Evolutionary conservation across 2,888 invertebrate genomes (phyloP), one percentile per base, ranked within the genome.

Genomic region (Torymus texanus): DNA sequence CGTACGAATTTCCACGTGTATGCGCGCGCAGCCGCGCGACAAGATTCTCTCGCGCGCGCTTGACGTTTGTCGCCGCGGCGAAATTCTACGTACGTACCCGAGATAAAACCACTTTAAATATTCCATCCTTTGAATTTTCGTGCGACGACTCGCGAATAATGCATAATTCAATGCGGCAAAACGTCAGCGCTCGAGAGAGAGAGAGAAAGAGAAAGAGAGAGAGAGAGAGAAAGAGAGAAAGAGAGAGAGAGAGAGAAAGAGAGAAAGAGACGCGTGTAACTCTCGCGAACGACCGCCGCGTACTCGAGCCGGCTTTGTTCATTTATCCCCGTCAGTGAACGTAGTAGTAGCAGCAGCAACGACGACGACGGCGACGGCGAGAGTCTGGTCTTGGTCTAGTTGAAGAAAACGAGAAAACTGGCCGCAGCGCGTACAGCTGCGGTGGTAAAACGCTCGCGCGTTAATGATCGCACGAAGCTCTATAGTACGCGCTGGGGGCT

Each of bases 131-230:
- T 76, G 75, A 81, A 81, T 73, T 79, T 81, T 78, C 81, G 75
- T 76, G 77, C 41, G 41, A 61, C 63, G 58, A 29, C 66, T 24
- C 61, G 29, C 75, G 77, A 75, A 75, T 66, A 76, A 78, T 81
- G 81, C 81, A 81, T 81, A 79, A 81, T 81, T 81, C 81, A 81
- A 79, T 79, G 76, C 74, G 79, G 66, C 50, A 58, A 76, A 75
- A 78, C 75, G 72, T 78, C 78, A 75, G 63, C 29, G 41, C 8
- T 41, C 8, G 8, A 41, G 41, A 29, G 29, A 51, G 29, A 16
- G 58, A 24, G 72, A n/a, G n/a, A n/a, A n/a, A n/a, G n/a, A n/a
- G n/a, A n/a, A n/a, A n/a, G n/a, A n/a, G n/a, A n/a, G n/a, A n/a
- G n/a, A n/a, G n/a, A n/a, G 53, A 16, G 58, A 29, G 72, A 21